Conservation (phyloP, 1,140 invertebrate species). For the Pygmarrhopalites habei region DNA sequence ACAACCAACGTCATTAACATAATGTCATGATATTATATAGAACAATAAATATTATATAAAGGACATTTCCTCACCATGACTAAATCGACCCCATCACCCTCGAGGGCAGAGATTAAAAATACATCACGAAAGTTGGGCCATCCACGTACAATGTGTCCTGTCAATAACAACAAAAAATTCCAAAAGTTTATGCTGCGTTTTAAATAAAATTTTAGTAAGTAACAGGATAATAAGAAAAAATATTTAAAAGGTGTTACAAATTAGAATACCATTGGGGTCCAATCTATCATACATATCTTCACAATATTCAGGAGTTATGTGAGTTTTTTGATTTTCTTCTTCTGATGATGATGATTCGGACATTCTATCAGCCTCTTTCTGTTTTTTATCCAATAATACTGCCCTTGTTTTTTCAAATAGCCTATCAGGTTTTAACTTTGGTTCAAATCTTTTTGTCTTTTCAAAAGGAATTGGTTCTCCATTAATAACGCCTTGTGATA, state of each 20-base stretch:
- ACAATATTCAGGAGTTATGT: too few relatives aligned
- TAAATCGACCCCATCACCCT: constrained; percentile 65
- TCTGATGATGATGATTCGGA: neutral
- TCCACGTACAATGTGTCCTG: constrained; percentile 44
- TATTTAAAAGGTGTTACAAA: too few relatives aligned
- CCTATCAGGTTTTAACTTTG: constrained; percentile 1
- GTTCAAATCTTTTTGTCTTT: constrained; percentile 6
- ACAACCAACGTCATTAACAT: constrained; percentile 7
- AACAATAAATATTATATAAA: constrained; percentile 1
- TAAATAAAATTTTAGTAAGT: too few relatives aligned
- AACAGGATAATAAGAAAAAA: too few relatives aligned
- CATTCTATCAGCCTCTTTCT: neutral
- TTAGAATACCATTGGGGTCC: neutral
- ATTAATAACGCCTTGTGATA: constrained; percentile 57
- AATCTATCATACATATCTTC: neutral
- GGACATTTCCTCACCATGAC: constrained; percentile 54
- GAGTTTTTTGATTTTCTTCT: too few relatives aligned
- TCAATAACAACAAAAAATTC: constrained; percentile 7
- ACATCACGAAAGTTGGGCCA: constrained; percentile 74
- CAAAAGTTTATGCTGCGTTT: too few relatives aligned
- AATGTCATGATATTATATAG: too few relatives aligned
- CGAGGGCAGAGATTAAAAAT: constrained; percentile 80
- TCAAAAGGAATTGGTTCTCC: constrained; percentile 28
- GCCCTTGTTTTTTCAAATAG: constrained; percentile 42
- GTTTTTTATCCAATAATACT: neutral